Percentiles rank a stretch among this genome's conserved stretches.
phyloP scores from a whole-genome alignment of 2,113 vertebrate species.

The Mastomys natalensis region DNA sequence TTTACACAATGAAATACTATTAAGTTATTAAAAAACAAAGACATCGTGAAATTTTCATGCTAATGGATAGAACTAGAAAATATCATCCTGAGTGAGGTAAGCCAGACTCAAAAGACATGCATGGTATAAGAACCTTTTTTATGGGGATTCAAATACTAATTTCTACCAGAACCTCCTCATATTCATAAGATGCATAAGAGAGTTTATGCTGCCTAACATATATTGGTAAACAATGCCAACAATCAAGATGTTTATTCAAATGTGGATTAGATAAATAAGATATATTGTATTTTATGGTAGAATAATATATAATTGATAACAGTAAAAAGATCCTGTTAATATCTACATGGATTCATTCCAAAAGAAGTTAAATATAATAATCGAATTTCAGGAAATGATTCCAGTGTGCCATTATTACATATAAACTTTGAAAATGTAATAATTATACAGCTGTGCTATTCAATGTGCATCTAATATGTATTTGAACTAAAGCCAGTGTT shows the following conservation, averaged over 20 bases:
- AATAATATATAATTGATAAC: neutral
- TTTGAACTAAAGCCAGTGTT: neutral
- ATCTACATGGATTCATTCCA: neutral
- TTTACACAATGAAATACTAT: too few species aligned
- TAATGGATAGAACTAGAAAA: too few species aligned
- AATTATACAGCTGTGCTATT: neutral
- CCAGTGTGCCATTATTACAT: neutral
- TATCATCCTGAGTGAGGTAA: too few species aligned
- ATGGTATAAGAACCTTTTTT: neutral
- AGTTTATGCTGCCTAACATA: neutral
- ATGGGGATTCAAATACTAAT: neutral
- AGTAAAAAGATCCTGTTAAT: neutral
- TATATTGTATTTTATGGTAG: neutral
- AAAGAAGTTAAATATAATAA: neutral
- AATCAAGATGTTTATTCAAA: neutral
- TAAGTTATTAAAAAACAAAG: too few species aligned
- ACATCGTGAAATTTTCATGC: too few species aligned
- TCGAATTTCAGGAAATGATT: neutral
- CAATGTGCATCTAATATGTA: neutral
- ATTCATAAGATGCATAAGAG: neutral
- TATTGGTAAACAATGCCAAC: neutral
- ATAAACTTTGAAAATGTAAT: neutral
- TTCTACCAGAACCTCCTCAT: neutral
- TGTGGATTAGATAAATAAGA: neutral
- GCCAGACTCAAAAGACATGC: too few species aligned